Evolutionary conservation across 2,888 invertebrate genomes (phyloP).

Genomic region (Ashinkailepas kermadecensis): DNA sequence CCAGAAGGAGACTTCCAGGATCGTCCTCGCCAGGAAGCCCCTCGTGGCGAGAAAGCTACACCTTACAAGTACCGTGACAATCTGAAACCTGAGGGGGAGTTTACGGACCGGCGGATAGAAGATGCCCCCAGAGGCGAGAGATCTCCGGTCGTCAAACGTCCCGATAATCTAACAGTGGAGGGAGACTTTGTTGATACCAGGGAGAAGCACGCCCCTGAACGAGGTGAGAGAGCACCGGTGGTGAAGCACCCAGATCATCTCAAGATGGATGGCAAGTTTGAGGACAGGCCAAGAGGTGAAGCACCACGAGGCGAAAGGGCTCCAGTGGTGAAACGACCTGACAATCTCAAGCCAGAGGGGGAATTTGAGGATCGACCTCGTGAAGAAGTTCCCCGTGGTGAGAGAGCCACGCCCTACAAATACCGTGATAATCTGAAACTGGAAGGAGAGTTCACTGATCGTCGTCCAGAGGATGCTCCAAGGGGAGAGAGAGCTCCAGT

Average conservation of each 20-base stretch:
- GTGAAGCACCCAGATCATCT: constrained; percentile 18
- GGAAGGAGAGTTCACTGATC: background rate
- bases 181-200: background rate
- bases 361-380: constrained; percentile 15
- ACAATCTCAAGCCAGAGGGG: constrained; percentile 30
- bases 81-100: constrained; percentile 1
- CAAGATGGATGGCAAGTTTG: constrained; percentile 17
- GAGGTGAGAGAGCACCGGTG: constrained; percentile 45
- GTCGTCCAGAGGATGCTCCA: background rate
- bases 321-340: constrained; percentile 29
- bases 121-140: constrained; percentile 22
- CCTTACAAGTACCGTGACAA: background rate
- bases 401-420: background rate
- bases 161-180: constrained; percentile 37
- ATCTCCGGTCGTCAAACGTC: constrained; percentile 24
- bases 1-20: no score
- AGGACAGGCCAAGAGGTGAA: background rate
- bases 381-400: background rate
- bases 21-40: no score
- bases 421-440: background rate
- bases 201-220: background rate
- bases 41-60: background rate
- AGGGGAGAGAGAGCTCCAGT: constrained; percentile 4
- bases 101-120: background rate
- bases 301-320: constrained; percentile 29